Evolutionary conservation across 2,797 vertebrate genomes (phyloP), one percentile per base, ranked within the genome.

Genomic region (Hoplostethus mediterraneus): DNA sequence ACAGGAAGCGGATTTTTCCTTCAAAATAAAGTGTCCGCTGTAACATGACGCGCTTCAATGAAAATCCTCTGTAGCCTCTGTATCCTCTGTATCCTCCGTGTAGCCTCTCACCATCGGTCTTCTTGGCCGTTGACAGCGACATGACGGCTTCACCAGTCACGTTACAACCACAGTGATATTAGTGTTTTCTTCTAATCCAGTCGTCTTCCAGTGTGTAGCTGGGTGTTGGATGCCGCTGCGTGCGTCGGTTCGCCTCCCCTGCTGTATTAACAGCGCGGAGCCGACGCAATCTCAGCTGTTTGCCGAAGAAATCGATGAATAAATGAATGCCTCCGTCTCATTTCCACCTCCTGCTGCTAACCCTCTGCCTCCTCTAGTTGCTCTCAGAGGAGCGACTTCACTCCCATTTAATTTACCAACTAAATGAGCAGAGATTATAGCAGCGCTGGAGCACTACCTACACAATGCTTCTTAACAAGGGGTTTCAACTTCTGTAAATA

Each of bases 271-370:
- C 13, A 40, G 7, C 49, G 66, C 40, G 12, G 65, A 77, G 79
- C 61, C 59, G 49, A 56, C 64, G 56, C 21, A 17, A 55, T 48
- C 63, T 49, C 62, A 67, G 81, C 71, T 85, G 81, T 83, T 86
- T 77, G 80, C 61, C 1, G 71, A 80, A 66, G 63, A 78, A 87
- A 86, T 84, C 60, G 4, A 84, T 90, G 80, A 87, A 87, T 86
- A 81, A 81, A 87, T 80, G 69, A 89, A 88, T 63, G 28, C 59
- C 74, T 79, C 54, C 31, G 2, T 62, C 52, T 84, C 79, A 77
- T 82, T 84, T 81, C 63, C 65, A 67, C 76, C 52, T 78, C 74
- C 73, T 54, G 79, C 69, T 62, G 33, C 33, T 33, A 67, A 78
- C 28, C 2, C 76, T 45, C 33, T 63, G 53, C 42, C 63, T 66